Conservation (phyloP, 2,113 vertebrate genomes). For the Alligator sinensis region DNA sequence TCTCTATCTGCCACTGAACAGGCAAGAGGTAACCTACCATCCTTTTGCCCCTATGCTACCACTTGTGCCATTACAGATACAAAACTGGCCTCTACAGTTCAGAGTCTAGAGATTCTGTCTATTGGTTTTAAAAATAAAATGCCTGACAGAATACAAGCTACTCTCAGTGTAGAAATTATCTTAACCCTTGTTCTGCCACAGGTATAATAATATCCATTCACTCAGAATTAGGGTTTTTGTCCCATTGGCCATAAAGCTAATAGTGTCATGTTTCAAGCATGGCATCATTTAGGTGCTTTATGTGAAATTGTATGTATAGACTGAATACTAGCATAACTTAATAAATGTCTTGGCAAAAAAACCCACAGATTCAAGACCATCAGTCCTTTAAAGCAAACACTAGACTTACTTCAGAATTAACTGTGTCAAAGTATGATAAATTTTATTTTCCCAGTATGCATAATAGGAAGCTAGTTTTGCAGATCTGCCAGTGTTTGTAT, state of each 20-base stretch:
- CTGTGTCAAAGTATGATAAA: slow-evolving; percentile 84
- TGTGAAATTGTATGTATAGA: not conserved
- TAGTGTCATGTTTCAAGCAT: not conserved
- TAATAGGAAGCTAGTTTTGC: slow-evolving; percentile 87
- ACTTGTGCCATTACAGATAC: not conserved
- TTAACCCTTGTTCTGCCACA: not conserved
- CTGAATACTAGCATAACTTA: not conserved
- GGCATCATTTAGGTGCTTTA: not conserved
- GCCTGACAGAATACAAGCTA: not conserved
- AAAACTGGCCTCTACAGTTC: not conserved
- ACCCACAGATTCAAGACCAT: not conserved
- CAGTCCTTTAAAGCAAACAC: not conserved
- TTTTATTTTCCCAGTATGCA: slow-evolving; percentile 86
- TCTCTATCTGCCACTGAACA: not conserved
- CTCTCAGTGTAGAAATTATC: not conserved
- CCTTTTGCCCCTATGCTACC: not conserved
- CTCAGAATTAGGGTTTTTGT: not conserved
- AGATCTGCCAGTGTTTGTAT: slow-evolving; percentile 87
- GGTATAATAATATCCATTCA: not conserved
- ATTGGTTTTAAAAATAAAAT: not conserved
- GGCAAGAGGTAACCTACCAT: not conserved
- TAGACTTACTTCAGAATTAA: slow-evolving; percentile 88
- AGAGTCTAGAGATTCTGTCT: not conserved
- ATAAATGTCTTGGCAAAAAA: not conserved
- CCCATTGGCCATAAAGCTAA: not conserved